Base-by-base conservation (phyloP, 2,797 vertebrate genomes). In the Oceanodroma leucorhoa region DNA sequence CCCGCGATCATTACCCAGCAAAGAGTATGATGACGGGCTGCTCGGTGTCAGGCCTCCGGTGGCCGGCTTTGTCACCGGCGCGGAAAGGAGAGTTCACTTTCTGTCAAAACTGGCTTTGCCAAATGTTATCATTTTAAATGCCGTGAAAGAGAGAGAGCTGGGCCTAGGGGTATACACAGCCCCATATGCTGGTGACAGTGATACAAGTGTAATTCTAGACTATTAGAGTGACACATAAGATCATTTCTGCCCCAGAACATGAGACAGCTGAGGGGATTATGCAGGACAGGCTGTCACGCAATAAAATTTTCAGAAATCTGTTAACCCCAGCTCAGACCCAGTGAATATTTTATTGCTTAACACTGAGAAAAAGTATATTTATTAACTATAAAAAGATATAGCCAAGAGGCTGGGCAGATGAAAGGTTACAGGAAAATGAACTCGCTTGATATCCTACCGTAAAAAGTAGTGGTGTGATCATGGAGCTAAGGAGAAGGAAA, bases 171-270 rank as follows among this genome's bases (percentile, higher is more conserved):
- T 99, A 98, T 98, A 99, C 99, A 98, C 98, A 98, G 98, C 98
- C 98, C 99, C 99, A 99, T 99, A 99, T 99, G 99, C 99, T 98
- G 97, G 98, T 98, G 98, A 99, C 99, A 99, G 98, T 97, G 98
- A 99, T 99, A 99, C 99, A 99, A 99, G 99, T 99, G 98, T 99
- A 99, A 99, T 99, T 99, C 99, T 98, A 99, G 98, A 99, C 99
- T 98, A 98, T 99, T 98, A 98, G 98, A 99, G 98, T 99, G 99
- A 99, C 99, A 99, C 98, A 97, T 97, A 98, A 98, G 98, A 98
- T 98, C 98, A 96, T 97, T 98, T 97, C 98, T 98, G 98, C 98
- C 98, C 97, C 95, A 97, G 98, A 99, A 98, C 98, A 98, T 89
- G 97, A 98, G 98, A 97, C 98, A 98, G 98, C 98, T 98, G 98